These are phyloP conservation scores for Callopanchax toddi DNA, from an alignment of 2,113 vertebrate species.

Conservation along the genomic window DNA sequence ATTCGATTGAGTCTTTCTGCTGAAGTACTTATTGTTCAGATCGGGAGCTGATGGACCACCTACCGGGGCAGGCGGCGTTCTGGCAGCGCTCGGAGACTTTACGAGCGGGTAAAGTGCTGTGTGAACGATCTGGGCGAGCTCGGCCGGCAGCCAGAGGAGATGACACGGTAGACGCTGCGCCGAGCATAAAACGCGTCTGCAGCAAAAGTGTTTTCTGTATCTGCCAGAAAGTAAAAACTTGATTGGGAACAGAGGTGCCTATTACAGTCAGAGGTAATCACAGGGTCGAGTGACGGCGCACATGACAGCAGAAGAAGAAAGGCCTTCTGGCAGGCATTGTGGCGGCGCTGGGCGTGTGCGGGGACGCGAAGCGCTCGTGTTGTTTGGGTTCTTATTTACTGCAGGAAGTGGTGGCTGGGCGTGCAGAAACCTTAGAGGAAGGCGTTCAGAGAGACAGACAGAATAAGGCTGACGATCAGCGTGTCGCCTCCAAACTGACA, in stretches of 20 bases:
- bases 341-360: constrained; percentile 21
- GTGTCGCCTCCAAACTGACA: constrained; percentile 29
- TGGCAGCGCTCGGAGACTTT: constrained; percentile 31
- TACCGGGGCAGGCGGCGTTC: constrained; percentile 39
- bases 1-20: constrained; percentile 9
- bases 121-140: constrained; percentile 58
- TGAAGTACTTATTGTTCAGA: constrained; percentile 35
- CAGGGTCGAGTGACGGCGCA: constrained; percentile 55
- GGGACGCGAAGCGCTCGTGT: constrained; percentile 16
- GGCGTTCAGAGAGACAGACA: constrained; percentile 35
- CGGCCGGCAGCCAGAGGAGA: constrained; percentile 51
- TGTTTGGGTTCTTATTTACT: constrained; percentile 64
- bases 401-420: constrained; percentile 31
- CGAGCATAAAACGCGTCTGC: constrained; percentile 55
- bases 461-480: constrained; percentile 25
- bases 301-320: constrained; percentile 52
- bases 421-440: constrained; percentile 30
- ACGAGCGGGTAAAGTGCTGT: constrained; percentile 45
- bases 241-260: constrained; percentile 71
- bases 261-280: constrained; percentile 76
- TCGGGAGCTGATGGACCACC: constrained; percentile 46
- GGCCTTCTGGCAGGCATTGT: constrained; percentile 47
- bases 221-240: constrained; percentile 66
- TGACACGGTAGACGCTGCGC: constrained; percentile 53
- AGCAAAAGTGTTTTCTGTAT: constrained; percentile 64